phyloP scores from a whole-genome alignment of 2,113 vertebrate genomes.

The Piprites chloris region DNA sequence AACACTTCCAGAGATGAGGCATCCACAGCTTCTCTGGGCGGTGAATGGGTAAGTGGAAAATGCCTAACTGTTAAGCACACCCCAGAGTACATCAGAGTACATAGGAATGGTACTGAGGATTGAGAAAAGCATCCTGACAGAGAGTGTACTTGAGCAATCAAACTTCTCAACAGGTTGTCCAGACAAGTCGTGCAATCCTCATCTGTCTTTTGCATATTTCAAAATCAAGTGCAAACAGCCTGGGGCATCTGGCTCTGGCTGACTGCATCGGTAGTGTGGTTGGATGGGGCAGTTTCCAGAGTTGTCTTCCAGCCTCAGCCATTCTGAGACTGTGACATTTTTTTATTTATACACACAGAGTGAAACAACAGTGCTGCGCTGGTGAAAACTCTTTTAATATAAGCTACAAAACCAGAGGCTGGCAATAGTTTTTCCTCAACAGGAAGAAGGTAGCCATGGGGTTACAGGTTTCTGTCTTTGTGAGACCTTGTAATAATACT shows the following conservation, averaged over 20 bases:
- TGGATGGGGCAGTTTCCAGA: not conserved
- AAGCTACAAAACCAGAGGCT: not conserved
- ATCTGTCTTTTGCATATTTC: not conserved
- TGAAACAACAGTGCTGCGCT: not conserved
- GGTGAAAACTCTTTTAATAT: not conserved
- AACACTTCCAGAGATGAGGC: not conserved
- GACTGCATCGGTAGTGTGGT: not conserved
- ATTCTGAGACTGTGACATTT: not conserved
- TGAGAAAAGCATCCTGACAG: not conserved
- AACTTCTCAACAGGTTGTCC: not conserved
- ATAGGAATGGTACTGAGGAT: not conserved
- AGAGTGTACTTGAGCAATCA: not conserved
- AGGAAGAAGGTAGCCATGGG: not conserved
- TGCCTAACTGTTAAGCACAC: not conserved
- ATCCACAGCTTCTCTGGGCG: not conserved
- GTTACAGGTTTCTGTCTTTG: not conserved
- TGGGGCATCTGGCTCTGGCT: accelerated
- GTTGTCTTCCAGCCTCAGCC: not conserved
- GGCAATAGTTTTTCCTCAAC: not conserved
- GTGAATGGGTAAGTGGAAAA: not conserved
- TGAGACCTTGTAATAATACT: not conserved
- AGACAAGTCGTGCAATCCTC: not conserved
- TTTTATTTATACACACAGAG: not conserved
- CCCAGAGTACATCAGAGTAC: not conserved
- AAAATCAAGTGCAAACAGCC: not conserved